Evolutionary conservation across 1,140 invertebrate species (phyloP), one percentile per base, ranked within the genome.

Genomic region (Heliconius hermathena): DNA sequence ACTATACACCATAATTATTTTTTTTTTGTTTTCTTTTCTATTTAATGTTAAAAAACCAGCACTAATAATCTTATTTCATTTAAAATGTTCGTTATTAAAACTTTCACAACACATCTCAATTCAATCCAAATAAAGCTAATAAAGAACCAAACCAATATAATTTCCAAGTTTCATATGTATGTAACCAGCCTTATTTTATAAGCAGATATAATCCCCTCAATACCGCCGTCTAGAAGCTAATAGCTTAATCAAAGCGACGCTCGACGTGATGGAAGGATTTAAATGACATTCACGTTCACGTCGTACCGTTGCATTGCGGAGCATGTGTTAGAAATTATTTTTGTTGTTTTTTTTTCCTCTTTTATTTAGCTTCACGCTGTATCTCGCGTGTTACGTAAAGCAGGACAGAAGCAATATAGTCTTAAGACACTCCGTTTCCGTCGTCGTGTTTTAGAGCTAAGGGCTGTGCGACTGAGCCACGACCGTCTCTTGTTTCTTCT

Each of bases 261-360:
- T 66, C 60, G 22, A 66, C 60, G 60, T 66, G 60, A 66, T 66
- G 60, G 60, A 66, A 66, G 60, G 60, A 66, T 66, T 66, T 66
- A 66, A 66, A 66, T 66, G 60, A 66, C 60, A 66, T 66, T 16
- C 22, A 66, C 22, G 60, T 66, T 57, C n/a, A 57, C 54, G 54
- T 22, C n/a, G 60, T 66, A 29, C 60, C 60, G 60, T 66, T 66
- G 60, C 22, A 66, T 66, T 66, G 3, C 22, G 3, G 22, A 29
- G 60, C 60, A 66, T 66, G 11, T 66, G 60, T 29, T 66, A 13
- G 60, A 29, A 6, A 66, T 4, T 29, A 66, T 26, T 29, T 16
- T 29, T 13, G 22, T 57, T 57, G 6, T 57, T 18, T 66, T 66
- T 26, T 16, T 49, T 52, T 52, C 20, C 3, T 20, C 6, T 52